phyloP scores from a whole-genome alignment of 2,113 vertebrate genomes.

The Dryoscopus gambensis region DNA sequence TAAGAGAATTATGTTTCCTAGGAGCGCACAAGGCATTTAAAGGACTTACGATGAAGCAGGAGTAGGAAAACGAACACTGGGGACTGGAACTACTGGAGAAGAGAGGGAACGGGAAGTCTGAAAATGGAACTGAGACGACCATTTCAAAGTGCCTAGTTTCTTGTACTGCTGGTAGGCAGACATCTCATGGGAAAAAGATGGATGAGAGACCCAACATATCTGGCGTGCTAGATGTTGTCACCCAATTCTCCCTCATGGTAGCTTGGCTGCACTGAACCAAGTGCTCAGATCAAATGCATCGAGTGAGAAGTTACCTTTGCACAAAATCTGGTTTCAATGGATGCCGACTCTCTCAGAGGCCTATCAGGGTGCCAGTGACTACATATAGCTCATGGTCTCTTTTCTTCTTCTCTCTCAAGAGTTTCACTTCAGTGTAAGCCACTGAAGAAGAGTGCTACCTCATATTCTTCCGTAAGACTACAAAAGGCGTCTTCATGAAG shows the following conservation, averaged over 20 bases:
- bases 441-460: neutral
- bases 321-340: neutral
- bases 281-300: accelerated
- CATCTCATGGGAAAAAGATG: neutral
- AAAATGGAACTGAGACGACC: neutral
- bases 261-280: neutral
- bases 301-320: neutral
- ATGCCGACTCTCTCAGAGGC: neutral
- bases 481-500: neutral
- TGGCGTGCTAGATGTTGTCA: accelerated
- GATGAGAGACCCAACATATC: neutral
- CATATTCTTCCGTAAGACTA: neutral
- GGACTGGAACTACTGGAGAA: neutral
- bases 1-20: neutral
- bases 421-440: neutral
- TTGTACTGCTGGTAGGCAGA: neutral
- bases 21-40: accelerated
- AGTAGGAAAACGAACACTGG: neutral
- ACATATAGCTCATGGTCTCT: neutral
- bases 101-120: neutral
- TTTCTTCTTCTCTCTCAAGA: neutral
- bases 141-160: neutral
- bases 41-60: neutral
- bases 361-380: neutral
- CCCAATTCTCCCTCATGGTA: neutral